Percentiles rank a stretch among this genome's conserved stretches.
Evolutionary conservation across 2,888 invertebrate species (phyloP).

Genomic region (Sabellastarte sp.): DNA sequence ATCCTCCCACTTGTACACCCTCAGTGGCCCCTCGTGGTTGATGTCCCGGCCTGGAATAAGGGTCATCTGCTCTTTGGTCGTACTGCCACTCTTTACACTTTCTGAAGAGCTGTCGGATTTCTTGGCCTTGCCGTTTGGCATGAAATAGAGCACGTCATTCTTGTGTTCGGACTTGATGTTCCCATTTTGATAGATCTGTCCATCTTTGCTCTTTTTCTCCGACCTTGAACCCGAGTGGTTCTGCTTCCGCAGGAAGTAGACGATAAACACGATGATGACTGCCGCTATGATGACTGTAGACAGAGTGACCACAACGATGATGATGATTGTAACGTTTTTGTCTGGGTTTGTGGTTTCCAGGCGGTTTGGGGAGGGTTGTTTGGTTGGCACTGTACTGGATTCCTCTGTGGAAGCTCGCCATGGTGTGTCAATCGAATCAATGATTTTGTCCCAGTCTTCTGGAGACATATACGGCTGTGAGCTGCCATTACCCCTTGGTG

Average conservation of each 20-base stretch:
- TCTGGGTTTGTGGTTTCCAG: no score
- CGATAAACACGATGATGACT: conserved; percentile 7
- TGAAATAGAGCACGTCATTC: conserved; percentile 19
- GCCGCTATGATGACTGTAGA: conserved; percentile 9
- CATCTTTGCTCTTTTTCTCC: not conserved
- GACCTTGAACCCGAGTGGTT: no score
- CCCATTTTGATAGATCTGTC: conserved; percentile 12
- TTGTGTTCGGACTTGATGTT: conserved; percentile 15
- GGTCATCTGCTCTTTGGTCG: conserved; percentile 22
- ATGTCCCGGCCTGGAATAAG: conserved; percentile 33
- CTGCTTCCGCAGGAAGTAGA: conserved; percentile 7
- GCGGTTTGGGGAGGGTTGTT: no score
- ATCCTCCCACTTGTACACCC: conserved; percentile 36
- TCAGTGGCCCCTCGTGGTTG: conserved; percentile 33
- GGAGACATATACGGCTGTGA: no score
- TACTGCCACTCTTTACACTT: conserved; percentile 2
- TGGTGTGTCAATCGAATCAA: no score
- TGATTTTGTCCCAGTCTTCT: no score
- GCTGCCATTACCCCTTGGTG: no score
- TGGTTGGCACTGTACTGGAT: no score
- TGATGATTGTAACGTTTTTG: not conserved
- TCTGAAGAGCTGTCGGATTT: not conserved
- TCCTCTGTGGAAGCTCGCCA: no score
- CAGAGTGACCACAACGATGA: conserved; percentile 1
- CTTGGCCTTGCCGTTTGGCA: conserved; percentile 11